A percentile compares a stretch with the other conserved stretches of the same genome.
These are phyloP conservation scores for Kryptolebias marmoratus DNA, from an alignment of 2,113 vertebrate genomes.

Conservation along the genomic window DNA sequence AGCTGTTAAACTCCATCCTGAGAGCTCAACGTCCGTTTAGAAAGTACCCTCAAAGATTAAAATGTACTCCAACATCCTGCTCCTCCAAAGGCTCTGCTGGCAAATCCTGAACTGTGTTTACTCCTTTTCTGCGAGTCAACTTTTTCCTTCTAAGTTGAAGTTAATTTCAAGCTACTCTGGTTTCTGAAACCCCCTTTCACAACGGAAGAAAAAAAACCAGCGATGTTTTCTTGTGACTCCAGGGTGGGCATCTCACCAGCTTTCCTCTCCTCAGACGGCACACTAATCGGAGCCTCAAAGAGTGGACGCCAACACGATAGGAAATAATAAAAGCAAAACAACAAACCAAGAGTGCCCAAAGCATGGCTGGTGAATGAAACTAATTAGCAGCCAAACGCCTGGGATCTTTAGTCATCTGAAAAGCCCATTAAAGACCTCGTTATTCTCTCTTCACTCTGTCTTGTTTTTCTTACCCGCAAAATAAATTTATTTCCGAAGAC, in stretches of 20 bases:
- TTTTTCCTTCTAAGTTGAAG: constrained; percentile 41
- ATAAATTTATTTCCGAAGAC: constrained; percentile 41
- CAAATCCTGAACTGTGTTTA: constrained; percentile 32
- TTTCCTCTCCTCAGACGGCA: constrained; percentile 34
- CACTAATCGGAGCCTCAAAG: constrained; percentile 46
- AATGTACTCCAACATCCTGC: constrained; percentile 24
- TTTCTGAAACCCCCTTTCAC: constrained; percentile 45
- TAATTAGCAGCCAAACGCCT: constrained; percentile 73
- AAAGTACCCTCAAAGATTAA: constrained; percentile 22
- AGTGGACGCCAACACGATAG: constrained; percentile 45
- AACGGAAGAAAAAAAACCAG: constrained; percentile 47
- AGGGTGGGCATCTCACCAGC: constrained; percentile 23
- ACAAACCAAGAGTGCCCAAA: constrained; percentile 62
- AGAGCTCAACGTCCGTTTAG: constrained; percentile 1
- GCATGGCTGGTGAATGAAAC: constrained; percentile 67
- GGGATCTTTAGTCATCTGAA: constrained; percentile 70
- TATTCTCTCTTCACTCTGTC: constrained; percentile 11
- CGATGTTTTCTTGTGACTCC: constrained; percentile 36
- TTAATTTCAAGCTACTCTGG: constrained; percentile 51
- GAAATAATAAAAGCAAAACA: constrained; percentile 69
- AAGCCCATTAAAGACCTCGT: constrained; percentile 49
- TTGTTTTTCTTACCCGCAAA: constrained; percentile 12
- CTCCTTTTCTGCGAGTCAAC: constrained; percentile 41
- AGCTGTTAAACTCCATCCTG: constrained; percentile 5
- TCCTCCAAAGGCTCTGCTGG: constrained; percentile 16